Evolutionary conservation across 2,113 vertebrate genomes (phyloP), one percentile per base, ranked within the genome.

Genomic region (Elephas maximus): DNA sequence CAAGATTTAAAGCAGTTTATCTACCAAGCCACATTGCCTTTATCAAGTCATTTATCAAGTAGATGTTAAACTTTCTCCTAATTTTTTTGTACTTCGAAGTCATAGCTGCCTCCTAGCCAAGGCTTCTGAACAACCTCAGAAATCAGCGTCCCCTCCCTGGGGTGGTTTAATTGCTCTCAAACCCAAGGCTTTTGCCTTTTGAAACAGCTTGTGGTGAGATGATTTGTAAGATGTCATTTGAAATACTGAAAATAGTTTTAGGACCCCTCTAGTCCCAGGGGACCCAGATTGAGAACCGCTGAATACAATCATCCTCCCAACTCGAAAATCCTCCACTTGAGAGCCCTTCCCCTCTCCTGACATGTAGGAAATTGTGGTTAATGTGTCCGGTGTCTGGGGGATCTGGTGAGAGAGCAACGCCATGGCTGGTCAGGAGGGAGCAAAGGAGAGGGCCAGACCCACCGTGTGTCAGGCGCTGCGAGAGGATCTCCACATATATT

Each of bases 401-500:
- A n/a, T 30, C 71, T 4, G 37, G 37, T 7, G 63, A 15, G 48
- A 53, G 37, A 6, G 57, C 65, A 6, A 1, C 76, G 51, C 12
- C 1, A 0, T 6, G 28, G 44, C 24, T 5, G 23, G 48, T 14
- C 18, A 6, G 6, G 17, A 28, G 83, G 88, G 41, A 84, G 11
- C 30, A 44, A 8, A 37, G 17, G 65, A 20, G 41, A 15, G 1
- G 57, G 57, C 0, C 17, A 2, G 62, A 18, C 63, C 37, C 10
- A 0, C n/a, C 0, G 0, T 0, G 63, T 1, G 74, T 33, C 41
- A 10, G 26, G 8, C 0, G 0, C 8, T 20, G 33, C 0, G 0
- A 6, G 4, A 51, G 14, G 21, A 7, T 0, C 60, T 23, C 10
- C 17, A 15, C 63, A 4, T 15, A 0, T 21, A 1, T 8, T 15